Base-by-base conservation (phyloP, 2,113 vertebrate species). In the Kryptolebias marmoratus region DNA sequence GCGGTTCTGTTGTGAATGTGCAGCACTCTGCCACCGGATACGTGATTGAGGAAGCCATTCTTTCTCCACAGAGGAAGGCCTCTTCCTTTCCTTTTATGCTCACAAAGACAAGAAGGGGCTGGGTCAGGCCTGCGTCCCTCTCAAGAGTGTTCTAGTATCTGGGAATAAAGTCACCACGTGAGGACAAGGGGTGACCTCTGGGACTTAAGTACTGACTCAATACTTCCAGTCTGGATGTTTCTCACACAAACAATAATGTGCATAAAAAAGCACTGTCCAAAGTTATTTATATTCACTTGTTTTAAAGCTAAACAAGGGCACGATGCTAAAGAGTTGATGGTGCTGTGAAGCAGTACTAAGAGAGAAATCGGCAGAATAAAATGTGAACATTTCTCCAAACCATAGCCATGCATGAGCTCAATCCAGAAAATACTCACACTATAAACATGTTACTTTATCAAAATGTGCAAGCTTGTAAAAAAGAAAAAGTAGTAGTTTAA, bases 11-110 rank as follows among this genome's bases (percentile, higher is more conserved):
- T 64, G 71, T 83, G 75, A 87, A 85, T 83, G 68, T 62, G 72
- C 68, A 64, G 64, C 61, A 16, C 64, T 88, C 77, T 72, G 86
- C 63, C 73, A 81, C 84, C 90, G 84, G 91, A 91, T 86, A 81
- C 73, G 55, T 71, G 75, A 39, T 75, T 76, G 71, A 81, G 82
- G 84, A 92, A 92, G 82, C 64, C 88, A 75, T 87, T 89, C 89
- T 91, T 89, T 85, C 80, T 82, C 53, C 47, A 31, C 79, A 72
- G 72, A 84, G 78, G 84, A 86, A 87, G 79, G 84, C 85, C 85
- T 85, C 89, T 92, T 92, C 91, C 90, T 90, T 86, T 64, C 70
- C 86, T 91, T 92, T 93, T 88, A 92, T 90, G 91, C 87, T 85
- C 82, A 92, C 89, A 94, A 92, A 91, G 89, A 88, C 77, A 72